Conservation (phyloP, 2,888 invertebrate species). For the Macaria notata region DNA sequence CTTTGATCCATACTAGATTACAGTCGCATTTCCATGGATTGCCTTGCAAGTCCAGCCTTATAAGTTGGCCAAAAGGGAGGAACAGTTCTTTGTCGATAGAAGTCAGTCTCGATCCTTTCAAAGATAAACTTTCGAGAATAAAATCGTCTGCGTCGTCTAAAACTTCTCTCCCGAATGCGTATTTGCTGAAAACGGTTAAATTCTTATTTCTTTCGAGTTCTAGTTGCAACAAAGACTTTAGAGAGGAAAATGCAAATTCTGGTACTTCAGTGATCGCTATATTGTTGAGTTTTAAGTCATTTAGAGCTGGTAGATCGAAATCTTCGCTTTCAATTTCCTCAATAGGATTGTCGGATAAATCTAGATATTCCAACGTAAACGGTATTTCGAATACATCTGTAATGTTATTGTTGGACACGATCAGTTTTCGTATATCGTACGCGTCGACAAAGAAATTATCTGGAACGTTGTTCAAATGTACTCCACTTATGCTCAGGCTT, state of each 20-base stretch:
- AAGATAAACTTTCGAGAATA: constrained; percentile 63
- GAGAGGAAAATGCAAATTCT: constrained; percentile 79
- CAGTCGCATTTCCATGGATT: constrained; percentile 87
- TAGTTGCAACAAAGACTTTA: constrained; percentile 75
- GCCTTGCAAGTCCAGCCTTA: constrained; percentile 78
- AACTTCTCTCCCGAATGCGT: constrained; percentile 65
- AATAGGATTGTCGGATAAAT: constrained; percentile 84
- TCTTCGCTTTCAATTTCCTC: constrained; percentile 70
- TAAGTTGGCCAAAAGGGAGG: constrained; percentile 70
- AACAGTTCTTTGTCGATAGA: constrained; percentile 60
- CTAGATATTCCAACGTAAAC: constrained; percentile 79
- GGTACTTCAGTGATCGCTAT: constrained; percentile 77
- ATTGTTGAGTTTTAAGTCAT: constrained; percentile 80
- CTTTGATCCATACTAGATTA: constrained; percentile 76
- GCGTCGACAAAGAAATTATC: constrained; percentile 70
- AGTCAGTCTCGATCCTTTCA: constrained; percentile 70
- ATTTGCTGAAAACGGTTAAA: constrained; percentile 71
- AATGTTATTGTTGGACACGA: constrained; percentile 80
- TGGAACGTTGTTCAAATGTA: constrained; percentile 53
- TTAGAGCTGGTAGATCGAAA: constrained; percentile 78
- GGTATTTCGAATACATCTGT: constrained; percentile 80
- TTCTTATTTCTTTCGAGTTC: constrained; percentile 80
- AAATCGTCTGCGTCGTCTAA: constrained; percentile 69
- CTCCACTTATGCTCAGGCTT: constrained; percentile 57
- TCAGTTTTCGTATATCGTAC: constrained; percentile 69